Conservation (phyloP, 2,797 vertebrate genomes). For the Meriones psammophilus region DNA sequence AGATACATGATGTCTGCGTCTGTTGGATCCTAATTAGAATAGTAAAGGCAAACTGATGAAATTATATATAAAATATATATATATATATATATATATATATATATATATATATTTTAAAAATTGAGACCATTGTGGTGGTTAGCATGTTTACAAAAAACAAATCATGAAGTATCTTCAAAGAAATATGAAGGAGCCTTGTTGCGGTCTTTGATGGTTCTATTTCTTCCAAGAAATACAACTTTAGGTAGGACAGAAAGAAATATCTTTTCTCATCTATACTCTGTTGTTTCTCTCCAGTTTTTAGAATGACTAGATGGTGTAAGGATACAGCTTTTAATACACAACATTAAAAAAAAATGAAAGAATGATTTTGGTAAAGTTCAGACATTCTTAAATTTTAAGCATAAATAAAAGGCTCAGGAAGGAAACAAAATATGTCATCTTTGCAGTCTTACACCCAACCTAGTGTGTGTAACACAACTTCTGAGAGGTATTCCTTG, state of each 20-base stretch:
- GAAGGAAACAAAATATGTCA: background rate
- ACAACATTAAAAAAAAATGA: background rate
- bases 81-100: background rate
- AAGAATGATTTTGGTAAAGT: background rate
- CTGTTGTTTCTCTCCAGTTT: background rate
- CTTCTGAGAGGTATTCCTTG: background rate
- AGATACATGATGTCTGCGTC: background rate
- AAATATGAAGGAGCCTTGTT: background rate
- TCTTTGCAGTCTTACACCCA: background rate
- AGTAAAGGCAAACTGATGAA: background rate
- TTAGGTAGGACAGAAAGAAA: background rate
- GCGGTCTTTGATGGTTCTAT: background rate
- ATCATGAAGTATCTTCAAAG: background rate
- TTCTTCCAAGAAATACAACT: background rate
- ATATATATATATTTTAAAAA: background rate
- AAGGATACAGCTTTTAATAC: background rate
- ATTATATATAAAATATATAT: background rate
- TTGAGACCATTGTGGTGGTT: background rate
- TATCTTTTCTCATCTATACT: background rate
- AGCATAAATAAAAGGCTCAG: background rate
- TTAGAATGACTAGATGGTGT: background rate
- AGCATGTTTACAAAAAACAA: background rate
- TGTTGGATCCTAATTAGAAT: background rate
- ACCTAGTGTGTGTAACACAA: background rate
- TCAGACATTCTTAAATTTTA: background rate